Conservation (phyloP, 2,888 invertebrate genomes). For the Eudasyphora cyanicolor region DNA sequence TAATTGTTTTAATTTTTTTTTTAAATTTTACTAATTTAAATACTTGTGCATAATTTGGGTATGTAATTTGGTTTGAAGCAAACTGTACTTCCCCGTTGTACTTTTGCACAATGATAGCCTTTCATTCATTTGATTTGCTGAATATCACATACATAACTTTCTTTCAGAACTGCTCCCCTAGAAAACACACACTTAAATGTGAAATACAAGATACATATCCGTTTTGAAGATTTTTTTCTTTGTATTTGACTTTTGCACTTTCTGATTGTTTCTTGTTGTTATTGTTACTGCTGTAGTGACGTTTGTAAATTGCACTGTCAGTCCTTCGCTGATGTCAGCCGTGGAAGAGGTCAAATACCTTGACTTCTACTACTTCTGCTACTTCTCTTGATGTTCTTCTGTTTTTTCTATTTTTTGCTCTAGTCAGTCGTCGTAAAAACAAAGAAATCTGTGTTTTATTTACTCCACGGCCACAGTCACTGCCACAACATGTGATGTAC, state of each 20-base stretch:
- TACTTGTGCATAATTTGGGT: no score
- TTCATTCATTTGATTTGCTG: background rate
- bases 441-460: slow-evolving; percentile 61
- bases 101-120: no score
- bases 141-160: background rate
- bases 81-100: no score
- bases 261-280: slow-evolving; percentile 10
- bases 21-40: no score
- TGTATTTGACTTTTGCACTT: slow-evolving; percentile 26
- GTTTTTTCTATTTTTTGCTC: background rate
- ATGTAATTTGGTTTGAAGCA: no score
- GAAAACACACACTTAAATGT: background rate
- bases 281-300: slow-evolving; percentile 1
- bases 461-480: no score
- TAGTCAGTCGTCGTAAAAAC: slow-evolving; percentile 29
- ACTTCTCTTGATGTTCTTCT: background rate
- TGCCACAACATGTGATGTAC: slow-evolving; percentile 11
- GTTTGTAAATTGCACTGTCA: background rate
- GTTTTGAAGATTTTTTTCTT: slow-evolving; percentile 9
- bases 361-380: slow-evolving; percentile 18
- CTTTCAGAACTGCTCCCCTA: no score
- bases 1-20: no score
- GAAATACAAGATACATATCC: background rate
- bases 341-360: slow-evolving; percentile 50
- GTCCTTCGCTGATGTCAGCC: slow-evolving; percentile 34